Conservation (phyloP, 2,113 vertebrate genomes). For the Chaetorhynchus papuensis region DNA sequence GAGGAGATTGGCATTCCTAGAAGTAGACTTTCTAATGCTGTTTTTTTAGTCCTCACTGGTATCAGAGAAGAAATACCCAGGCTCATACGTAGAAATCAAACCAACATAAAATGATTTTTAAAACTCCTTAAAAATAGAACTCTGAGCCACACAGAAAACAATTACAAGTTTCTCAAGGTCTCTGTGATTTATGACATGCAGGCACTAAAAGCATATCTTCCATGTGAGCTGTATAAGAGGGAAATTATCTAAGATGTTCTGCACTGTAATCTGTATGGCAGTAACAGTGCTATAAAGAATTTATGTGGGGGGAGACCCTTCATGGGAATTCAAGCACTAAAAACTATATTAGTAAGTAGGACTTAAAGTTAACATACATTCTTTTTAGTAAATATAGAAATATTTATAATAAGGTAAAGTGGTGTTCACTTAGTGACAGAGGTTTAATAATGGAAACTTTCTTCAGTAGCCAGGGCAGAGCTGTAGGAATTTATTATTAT, state of each 20-base stretch:
- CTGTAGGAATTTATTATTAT: background rate
- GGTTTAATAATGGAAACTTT: background rate
- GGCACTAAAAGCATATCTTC: background rate
- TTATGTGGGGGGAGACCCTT: background rate
- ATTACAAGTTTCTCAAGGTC: background rate
- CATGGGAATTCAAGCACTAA: background rate
- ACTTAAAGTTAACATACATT: background rate
- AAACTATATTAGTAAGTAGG: background rate
- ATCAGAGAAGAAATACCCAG: background rate
- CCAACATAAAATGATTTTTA: background rate
- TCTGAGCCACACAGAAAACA: background rate
- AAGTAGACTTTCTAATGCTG: background rate
- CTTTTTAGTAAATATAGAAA: background rate
- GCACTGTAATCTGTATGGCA: background rate
- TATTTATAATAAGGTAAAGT: background rate
- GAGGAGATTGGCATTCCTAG: background rate
- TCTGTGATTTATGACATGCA: background rate
- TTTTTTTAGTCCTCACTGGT: background rate
- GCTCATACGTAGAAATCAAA: background rate
- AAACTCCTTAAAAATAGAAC: background rate
- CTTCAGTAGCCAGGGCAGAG: background rate
- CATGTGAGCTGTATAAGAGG: background rate
- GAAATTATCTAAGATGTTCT: background rate
- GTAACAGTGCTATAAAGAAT: background rate
- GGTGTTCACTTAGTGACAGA: background rate